phyloP scores from a whole-genome alignment of 1,140 invertebrate species.

The Drosophila varians region DNA sequence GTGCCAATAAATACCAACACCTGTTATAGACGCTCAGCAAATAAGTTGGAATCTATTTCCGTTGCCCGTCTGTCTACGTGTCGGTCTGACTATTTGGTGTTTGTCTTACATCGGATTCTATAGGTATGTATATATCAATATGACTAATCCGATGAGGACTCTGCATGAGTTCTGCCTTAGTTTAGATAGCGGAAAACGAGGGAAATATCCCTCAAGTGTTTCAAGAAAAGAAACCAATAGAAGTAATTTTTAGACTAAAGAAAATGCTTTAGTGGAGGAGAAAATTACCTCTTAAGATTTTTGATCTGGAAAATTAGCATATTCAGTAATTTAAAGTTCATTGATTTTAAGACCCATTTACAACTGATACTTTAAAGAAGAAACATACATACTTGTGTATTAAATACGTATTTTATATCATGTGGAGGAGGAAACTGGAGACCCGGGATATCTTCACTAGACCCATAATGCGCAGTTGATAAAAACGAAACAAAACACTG shows the following conservation, averaged over 20 bases:
- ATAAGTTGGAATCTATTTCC: constrained; percentile 11
- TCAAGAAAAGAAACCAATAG: background rate
- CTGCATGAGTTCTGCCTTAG: background rate
- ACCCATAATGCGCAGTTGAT: constrained; percentile 37
- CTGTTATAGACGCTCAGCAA: background rate
- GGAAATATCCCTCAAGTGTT: constrained; percentile 29
- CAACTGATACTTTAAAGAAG: too few species aligned
- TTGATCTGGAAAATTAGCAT: too few species aligned
- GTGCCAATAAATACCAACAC: background rate
- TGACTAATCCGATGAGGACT: constrained; percentile 24
- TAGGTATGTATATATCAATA: background rate
- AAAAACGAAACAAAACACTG: background rate
- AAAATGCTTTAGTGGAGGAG: background rate
- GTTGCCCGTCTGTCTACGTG: constrained; percentile 10
- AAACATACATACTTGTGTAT: too few species aligned
- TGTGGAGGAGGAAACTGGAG: background rate
- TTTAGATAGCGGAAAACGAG: constrained; percentile 1
- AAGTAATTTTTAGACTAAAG: constrained; percentile 5
- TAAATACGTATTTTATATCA: background rate
- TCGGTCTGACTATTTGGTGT: constrained; percentile 10
- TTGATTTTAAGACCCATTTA: too few species aligned
- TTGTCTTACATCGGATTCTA: background rate
- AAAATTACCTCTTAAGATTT: too few species aligned
- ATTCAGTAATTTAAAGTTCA: too few species aligned
- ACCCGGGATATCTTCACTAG: background rate